Evolutionary conservation across 2,113 vertebrate species (phyloP).

Genomic region (Aphyosemion australe): DNA sequence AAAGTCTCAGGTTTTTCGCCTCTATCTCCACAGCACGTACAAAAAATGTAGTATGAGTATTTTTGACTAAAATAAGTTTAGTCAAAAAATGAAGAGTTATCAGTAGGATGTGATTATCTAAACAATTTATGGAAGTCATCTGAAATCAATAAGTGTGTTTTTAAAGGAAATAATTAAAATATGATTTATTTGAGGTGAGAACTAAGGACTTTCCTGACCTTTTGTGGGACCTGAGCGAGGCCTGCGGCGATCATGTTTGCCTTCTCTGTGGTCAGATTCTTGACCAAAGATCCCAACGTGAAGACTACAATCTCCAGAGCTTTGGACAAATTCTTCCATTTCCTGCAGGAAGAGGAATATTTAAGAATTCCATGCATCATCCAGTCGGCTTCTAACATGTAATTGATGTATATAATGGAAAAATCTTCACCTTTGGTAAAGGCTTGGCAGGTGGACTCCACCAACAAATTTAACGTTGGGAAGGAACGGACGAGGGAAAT

Average conservation of each 20-base stretch:
- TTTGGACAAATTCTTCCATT: slow-evolving; percentile 89
- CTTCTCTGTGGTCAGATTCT: slow-evolving; percentile 83
- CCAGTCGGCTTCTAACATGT: too few relatives aligned
- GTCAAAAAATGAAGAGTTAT: too few relatives aligned
- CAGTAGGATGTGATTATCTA: too few relatives aligned
- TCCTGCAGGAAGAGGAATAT: slow-evolving; percentile 30
- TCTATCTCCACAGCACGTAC: slow-evolving; percentile 87
- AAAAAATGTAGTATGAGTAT: not conserved
- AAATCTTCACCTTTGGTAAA: slow-evolving; percentile 79
- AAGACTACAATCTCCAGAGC: slow-evolving; percentile 86
- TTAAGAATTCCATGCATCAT: not conserved
- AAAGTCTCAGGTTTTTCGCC: slow-evolving; percentile 82
- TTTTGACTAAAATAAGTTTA: too few relatives aligned
- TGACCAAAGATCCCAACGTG: slow-evolving; percentile 84
- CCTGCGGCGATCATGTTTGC: slow-evolving; percentile 83
- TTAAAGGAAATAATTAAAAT: too few relatives aligned
- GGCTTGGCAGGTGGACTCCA: slow-evolving; percentile 90
- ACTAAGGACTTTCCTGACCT: too few relatives aligned
- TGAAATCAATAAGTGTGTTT: too few relatives aligned
- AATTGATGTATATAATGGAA: too few relatives aligned
- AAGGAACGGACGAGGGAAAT: slow-evolving; percentile 87
- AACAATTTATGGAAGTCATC: too few relatives aligned
- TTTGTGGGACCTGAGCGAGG: slow-evolving; percentile 82
- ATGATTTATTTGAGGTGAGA: too few relatives aligned
- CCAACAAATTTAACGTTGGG: slow-evolving; percentile 92